phyloP scores from a whole-genome alignment of 2,888 invertebrate species.

The Pelosia muscerda region DNA sequence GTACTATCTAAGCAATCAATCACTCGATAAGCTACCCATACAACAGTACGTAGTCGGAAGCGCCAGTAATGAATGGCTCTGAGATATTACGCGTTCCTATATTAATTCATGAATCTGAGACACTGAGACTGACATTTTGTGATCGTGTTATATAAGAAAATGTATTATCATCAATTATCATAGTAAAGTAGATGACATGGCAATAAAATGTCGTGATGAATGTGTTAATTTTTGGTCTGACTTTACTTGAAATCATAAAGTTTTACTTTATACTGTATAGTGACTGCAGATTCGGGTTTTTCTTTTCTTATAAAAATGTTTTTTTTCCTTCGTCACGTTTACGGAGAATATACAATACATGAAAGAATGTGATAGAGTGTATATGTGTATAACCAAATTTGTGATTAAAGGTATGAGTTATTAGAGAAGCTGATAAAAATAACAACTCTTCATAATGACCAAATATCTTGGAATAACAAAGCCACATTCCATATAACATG shows the following conservation, averaged over 20 bases:
- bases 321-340: not conserved
- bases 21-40: conserved; percentile 54
- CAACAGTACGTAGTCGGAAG: conserved; percentile 52
- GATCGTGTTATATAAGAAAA: conserved; percentile 5
- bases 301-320: not conserved
- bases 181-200: conserved; percentile 2
- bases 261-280: not conserved
- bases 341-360: not conserved
- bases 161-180: too few species aligned
- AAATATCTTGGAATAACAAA: too few species aligned
- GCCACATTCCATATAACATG: too few species aligned
- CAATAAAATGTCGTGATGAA: not conserved
- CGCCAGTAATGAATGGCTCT: conserved; percentile 48
- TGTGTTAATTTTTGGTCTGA: not conserved
- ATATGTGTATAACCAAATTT: not conserved
- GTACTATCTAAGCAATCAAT: conserved; percentile 51
- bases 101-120: conserved; percentile 47
- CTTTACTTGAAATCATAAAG: not conserved
- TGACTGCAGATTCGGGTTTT: not conserved
- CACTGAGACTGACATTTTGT: conserved; percentile 23
- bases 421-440: too few species aligned
- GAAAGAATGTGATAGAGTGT: conserved; percentile 3
- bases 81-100: conserved; percentile 47
- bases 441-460: not conserved
- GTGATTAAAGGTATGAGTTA: too few species aligned